Conservation (phyloP, 92 coral and sea anemone species). For the Zoanthus gigantus region DNA sequence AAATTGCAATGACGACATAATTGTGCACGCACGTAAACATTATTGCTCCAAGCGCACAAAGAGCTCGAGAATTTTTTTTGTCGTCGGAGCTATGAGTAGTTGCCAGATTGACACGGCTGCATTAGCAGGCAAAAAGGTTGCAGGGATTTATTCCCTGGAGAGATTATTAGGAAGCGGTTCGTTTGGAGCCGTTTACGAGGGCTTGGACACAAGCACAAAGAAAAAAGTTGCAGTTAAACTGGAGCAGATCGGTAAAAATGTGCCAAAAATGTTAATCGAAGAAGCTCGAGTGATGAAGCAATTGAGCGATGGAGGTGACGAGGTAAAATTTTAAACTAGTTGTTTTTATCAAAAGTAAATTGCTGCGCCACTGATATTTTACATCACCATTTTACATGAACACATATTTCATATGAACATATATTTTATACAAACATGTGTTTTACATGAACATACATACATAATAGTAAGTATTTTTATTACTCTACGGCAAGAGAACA, state of each 20-base stretch:
- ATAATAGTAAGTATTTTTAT: too few relatives aligned
- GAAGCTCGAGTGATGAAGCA: conserved; percentile 61
- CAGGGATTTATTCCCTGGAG: conserved; percentile 60
- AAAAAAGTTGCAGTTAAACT: conserved; percentile 77
- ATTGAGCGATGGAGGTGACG: too few relatives aligned
- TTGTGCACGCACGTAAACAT: conserved; percentile 11
- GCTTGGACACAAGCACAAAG: conserved; percentile 59
- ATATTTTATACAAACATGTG: too few relatives aligned
- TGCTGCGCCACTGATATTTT: too few relatives aligned
- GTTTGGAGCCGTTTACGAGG: conserved; percentile 74
- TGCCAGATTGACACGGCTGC: conserved; percentile 19
- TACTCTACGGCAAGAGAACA: too few relatives aligned
- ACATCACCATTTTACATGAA: too few relatives aligned
- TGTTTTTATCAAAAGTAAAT: too few relatives aligned
- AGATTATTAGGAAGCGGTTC: conserved; percentile 79
- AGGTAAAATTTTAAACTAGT: too few relatives aligned
- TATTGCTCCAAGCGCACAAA: too few relatives aligned
- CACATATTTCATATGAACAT: too few relatives aligned
- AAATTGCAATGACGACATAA: conserved; percentile 26
- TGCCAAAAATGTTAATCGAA: conserved; percentile 46
- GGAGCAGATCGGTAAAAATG: conserved; percentile 1
- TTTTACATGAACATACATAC: too few relatives aligned
- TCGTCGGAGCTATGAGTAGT: conserved; percentile 47
- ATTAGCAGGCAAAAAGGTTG: conserved; percentile 49
- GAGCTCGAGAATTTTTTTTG: too few relatives aligned